phyloP scores from a whole-genome alignment of 1,140 invertebrate genomes.

The Drosophila lacertosa region DNA sequence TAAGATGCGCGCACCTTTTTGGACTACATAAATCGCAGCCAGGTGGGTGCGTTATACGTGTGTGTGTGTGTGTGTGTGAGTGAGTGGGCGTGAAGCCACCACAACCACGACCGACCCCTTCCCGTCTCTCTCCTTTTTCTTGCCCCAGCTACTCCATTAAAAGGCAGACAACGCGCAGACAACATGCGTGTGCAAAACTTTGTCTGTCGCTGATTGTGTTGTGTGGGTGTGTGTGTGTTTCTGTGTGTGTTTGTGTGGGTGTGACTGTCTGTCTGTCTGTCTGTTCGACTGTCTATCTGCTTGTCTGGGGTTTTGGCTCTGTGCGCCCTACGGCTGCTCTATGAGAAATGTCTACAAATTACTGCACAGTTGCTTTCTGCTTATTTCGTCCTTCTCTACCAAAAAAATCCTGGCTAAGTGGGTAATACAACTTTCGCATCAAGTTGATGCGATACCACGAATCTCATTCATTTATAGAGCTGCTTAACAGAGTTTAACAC shows the following conservation, averaged over 20 bases:
- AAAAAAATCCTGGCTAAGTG: slow-evolving; percentile 30
- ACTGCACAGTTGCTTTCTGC: slow-evolving; percentile 38
- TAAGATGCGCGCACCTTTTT: slow-evolving; percentile 65
- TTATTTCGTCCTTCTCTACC: slow-evolving; percentile 17
- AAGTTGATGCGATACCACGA: slow-evolving; percentile 21
- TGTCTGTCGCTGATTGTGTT: slow-evolving; percentile 57
- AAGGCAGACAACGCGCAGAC: slow-evolving; percentile 73
- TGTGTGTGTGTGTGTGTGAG: slow-evolving; percentile 22
- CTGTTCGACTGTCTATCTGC: slow-evolving; percentile 18
- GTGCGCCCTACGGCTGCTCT: slow-evolving; percentile 29
- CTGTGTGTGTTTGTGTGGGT: slow-evolving; percentile 12
- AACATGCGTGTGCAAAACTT: slow-evolving; percentile 78
- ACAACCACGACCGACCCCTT: background rate
- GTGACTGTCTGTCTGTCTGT: slow-evolving; percentile 26
- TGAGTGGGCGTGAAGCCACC: slow-evolving; percentile 10
- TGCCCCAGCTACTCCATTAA: slow-evolving; percentile 25
- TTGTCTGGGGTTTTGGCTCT: slow-evolving; percentile 30
- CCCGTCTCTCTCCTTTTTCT: background rate
- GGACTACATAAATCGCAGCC: slow-evolving; percentile 76
- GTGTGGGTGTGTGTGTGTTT: slow-evolving; percentile 25
- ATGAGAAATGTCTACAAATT: slow-evolving; percentile 75
- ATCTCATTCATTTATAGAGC: slow-evolving; percentile 2
- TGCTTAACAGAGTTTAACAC: background rate
- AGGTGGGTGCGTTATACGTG: slow-evolving; percentile 64
- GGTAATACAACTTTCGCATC: slow-evolving; percentile 48